Evolutionary conservation across 2,797 vertebrate species (phyloP).

Genomic region (Chrysocyon brachyurus): DNA sequence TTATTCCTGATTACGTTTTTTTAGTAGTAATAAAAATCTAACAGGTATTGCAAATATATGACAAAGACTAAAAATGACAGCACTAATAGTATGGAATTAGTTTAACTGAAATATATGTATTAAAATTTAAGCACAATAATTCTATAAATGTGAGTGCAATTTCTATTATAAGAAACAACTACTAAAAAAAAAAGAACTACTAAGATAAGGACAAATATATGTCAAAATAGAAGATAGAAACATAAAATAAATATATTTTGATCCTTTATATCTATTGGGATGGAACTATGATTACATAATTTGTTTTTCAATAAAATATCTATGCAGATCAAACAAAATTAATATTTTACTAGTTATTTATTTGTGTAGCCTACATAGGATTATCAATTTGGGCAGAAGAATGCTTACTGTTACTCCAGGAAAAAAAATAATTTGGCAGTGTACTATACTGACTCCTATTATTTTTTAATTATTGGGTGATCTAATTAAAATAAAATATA

Average conservation of each 20-base stretch:
- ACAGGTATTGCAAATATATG: background rate
- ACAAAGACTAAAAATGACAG: background rate
- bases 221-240: background rate
- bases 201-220: background rate
- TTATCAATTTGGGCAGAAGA: background rate
- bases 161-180: background rate
- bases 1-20: background rate
- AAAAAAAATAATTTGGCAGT: background rate
- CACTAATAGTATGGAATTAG: background rate
- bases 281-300: background rate
- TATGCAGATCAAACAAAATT: background rate
- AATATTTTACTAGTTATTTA: background rate
- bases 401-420: background rate
- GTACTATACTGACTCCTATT: background rate
- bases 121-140: background rate
- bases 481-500: background rate
- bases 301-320: background rate
- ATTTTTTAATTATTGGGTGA: background rate
- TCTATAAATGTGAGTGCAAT: background rate
- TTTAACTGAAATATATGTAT: background rate
- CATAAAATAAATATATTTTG: background rate
- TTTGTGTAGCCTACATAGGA: background rate
- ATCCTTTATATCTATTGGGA: background rate
- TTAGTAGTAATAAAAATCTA: background rate
- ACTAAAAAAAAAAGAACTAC: background rate